Conservation (phyloP, 2,113 vertebrate species). For the Craseonycteris thonglongyai region DNA sequence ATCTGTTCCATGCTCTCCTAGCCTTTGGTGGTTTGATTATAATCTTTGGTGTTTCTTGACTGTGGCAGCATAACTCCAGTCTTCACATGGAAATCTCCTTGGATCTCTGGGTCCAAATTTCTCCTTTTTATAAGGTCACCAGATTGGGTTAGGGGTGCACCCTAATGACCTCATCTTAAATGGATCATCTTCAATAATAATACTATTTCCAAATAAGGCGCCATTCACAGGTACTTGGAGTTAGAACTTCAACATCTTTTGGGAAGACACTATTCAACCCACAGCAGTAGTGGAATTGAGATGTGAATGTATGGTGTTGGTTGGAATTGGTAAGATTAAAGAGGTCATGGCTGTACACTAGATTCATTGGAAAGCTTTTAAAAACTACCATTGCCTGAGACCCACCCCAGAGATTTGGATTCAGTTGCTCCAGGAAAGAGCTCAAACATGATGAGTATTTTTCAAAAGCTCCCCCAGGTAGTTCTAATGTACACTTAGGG, state of each 20-base stretch:
- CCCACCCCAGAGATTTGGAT: neutral
- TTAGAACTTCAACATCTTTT: neutral
- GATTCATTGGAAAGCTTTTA: neutral
- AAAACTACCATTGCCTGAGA: neutral
- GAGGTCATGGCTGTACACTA: neutral
- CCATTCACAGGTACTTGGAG: neutral
- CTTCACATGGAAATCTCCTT: neutral
- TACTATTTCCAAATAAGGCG: neutral
- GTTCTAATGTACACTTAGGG: neutral
- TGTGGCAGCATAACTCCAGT: neutral
- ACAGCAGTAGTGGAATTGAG: neutral
- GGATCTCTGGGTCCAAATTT: neutral
- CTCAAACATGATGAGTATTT: neutral
- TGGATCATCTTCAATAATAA: slow-evolving; percentile 8
- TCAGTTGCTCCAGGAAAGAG: neutral
- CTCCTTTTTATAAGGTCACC: neutral
- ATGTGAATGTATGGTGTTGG: neutral
- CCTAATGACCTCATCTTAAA: neutral
- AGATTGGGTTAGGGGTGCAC: neutral
- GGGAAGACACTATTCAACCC: neutral
- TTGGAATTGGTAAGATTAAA: neutral
- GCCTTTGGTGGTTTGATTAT: neutral
- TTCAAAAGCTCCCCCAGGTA: neutral
- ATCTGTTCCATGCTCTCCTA: neutral
- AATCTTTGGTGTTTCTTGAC: neutral